Evolutionary conservation across 2,113 vertebrate genomes (phyloP), one percentile per base, ranked within the genome.

Genomic region (Odobenus rosmarus): DNA sequence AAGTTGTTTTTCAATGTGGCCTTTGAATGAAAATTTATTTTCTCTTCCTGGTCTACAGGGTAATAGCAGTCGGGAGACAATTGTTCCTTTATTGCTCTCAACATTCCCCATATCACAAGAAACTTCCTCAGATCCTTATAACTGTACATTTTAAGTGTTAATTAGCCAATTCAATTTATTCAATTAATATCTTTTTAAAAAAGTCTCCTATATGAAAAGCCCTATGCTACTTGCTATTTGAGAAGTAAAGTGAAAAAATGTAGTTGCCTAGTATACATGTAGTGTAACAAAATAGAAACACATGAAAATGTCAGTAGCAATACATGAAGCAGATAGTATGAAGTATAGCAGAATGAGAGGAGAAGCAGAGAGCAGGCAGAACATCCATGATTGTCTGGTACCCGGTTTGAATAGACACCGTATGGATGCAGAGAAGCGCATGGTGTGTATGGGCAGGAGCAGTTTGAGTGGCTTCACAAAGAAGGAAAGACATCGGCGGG

Each of bases 21-120:
- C 46, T 92, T 87, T 94, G 46, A 96, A 90, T 67, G 39, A 62
- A 79, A 83, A 82, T 71, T 59, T 86, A 51, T 94, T 77, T 80
- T 62, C 53, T 92, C 9, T 94, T 42, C 81, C 36, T 81, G 12
- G 23, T 83, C 19, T 59, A 21, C 10, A 84, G 67, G 59, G 39
- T 71, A 93, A 49, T 15, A 79, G 11, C 18, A 83, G 7, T 90
- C 13, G 5, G 19, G 80, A 80, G n/a, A 76, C 18, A 74, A 59
- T 90, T 94, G 28, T 14, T 76, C 76, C 90, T 85, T 64, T 31
- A 53, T 69, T 77, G 61, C 51, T 96, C 57, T 77, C 61, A 83
- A 46, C 15, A 33, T 74, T 93, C 19, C 49, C 64, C 42, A 74
- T n/a, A 31, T 90, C 49, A 85, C 5, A 69, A 51, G 39, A n/a